phyloP scores from a whole-genome alignment of 2,113 vertebrate species.

The Oplegnathus fasciatus region DNA sequence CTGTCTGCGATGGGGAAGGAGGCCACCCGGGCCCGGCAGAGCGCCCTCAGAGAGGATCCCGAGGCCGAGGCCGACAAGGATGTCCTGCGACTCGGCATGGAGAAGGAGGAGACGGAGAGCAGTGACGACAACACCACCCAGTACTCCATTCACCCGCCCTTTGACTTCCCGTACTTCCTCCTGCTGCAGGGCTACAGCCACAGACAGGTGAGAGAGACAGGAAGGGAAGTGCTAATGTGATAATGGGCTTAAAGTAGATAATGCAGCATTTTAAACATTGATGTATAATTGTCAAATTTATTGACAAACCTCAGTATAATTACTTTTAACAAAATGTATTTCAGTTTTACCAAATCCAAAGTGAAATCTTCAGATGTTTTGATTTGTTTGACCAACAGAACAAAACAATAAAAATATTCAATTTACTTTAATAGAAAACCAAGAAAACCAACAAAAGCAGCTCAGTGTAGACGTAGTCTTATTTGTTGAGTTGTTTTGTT shows the following conservation, averaged over 20 bases:
- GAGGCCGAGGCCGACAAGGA: slow-evolving; percentile 81
- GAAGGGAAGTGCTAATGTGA: background rate
- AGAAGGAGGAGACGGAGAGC: slow-evolving; percentile 87
- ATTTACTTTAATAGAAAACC: too few relatives aligned
- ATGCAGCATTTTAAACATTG: background rate
- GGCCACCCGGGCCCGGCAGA: slow-evolving; percentile 56
- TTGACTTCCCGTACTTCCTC: slow-evolving; percentile 87
- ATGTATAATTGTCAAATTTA: too few relatives aligned
- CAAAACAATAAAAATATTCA: too few relatives aligned
- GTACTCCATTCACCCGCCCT: slow-evolving; percentile 85
- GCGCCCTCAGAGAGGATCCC: slow-evolving; percentile 65
- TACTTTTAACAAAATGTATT: background rate
- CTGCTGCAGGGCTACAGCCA: slow-evolving; percentile 85
- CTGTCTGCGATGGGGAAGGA: slow-evolving; percentile 78
- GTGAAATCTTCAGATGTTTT: too few relatives aligned
- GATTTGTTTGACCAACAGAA: too few relatives aligned
- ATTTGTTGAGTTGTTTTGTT: too few relatives aligned
- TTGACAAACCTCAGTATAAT: background rate
- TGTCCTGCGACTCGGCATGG: slow-evolving; percentile 72
- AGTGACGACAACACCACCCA: slow-evolving; percentile 85
- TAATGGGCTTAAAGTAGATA: background rate
- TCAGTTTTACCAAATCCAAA: too few relatives aligned
- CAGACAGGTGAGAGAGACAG: slow-evolving; percentile 68
- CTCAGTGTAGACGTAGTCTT: too few relatives aligned
- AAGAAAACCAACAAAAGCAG: too few relatives aligned